phyloP scores from a whole-genome alignment of 2,113 vertebrate species.

The Myiopsitta monachus region DNA sequence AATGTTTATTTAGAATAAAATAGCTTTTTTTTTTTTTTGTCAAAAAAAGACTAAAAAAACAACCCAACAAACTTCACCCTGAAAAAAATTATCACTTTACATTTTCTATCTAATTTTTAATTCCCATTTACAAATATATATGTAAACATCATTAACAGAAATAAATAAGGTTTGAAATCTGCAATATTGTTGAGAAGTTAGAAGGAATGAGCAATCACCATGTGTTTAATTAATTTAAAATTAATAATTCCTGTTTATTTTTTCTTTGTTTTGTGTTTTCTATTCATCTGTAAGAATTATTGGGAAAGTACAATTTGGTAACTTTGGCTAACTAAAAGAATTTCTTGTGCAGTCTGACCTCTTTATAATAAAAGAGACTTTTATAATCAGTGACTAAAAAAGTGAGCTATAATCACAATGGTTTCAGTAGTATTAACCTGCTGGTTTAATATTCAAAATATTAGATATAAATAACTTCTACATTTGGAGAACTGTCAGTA shows the following conservation, averaged over 20 bases:
- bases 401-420: not conserved
- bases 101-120: not conserved
- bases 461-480: not conserved
- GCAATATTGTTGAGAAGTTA: not conserved
- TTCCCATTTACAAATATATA: not conserved
- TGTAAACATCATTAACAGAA: not conserved
- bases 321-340: not conserved
- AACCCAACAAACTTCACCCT: not conserved
- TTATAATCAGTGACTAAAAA: not conserved
- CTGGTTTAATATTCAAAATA: conserved; percentile 2
- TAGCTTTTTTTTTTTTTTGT: not conserved
- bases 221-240: not conserved
- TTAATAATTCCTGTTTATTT: not conserved
- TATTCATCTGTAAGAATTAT: not conserved
- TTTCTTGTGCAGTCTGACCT: not conserved
- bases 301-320: not conserved
- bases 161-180: not conserved
- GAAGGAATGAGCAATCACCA: not conserved
- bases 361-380: not conserved
- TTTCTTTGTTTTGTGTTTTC: not conserved
- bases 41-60: not conserved
- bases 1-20: not conserved
- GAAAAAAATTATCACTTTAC: not conserved
- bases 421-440: not conserved
- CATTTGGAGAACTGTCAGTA: not conserved